Conservation (phyloP, 2,797 vertebrate genomes). For the Acrocephalus scirpaceus region DNA sequence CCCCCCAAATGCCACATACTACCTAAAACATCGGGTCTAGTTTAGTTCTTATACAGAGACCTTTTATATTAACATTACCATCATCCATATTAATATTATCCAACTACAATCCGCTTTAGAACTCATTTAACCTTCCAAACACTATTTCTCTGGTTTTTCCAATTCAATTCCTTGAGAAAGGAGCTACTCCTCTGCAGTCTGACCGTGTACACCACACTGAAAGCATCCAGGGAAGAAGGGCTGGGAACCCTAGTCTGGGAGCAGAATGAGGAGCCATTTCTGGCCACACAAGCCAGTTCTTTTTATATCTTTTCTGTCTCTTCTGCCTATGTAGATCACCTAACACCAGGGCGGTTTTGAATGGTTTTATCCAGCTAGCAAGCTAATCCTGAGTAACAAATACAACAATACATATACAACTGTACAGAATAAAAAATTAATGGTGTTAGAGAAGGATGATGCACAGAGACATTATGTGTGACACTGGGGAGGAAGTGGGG, state of each 20-base stretch:
- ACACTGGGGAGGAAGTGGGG: constrained; percentile 66
- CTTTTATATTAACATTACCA: neutral
- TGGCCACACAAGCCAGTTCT: neutral
- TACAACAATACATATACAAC: constrained; percentile 35
- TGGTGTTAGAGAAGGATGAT: constrained; percentile 51
- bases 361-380: constrained; percentile 15
- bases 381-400: constrained; percentile 57
- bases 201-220: neutral
- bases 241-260: neutral
- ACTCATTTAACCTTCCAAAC: neutral
- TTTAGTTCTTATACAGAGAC: neutral
- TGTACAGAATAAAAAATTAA: constrained; percentile 52
- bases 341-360: neutral
- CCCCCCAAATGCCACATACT: neutral
- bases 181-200: neutral
- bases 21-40: neutral
- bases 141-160: neutral
- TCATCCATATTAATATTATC: neutral
- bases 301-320: neutral
- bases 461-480: constrained; percentile 61
- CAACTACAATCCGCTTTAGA: neutral
- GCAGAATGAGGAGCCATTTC: neutral
- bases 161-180: neutral
- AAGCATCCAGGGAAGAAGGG: neutral
- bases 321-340: neutral